Percentiles rank a stretch among this genome's conserved stretches.
These are phyloP conservation scores for Kuschelorhynchus macadamiae DNA, from an alignment of 2,888 invertebrate genomes.

Conservation along the genomic window DNA sequence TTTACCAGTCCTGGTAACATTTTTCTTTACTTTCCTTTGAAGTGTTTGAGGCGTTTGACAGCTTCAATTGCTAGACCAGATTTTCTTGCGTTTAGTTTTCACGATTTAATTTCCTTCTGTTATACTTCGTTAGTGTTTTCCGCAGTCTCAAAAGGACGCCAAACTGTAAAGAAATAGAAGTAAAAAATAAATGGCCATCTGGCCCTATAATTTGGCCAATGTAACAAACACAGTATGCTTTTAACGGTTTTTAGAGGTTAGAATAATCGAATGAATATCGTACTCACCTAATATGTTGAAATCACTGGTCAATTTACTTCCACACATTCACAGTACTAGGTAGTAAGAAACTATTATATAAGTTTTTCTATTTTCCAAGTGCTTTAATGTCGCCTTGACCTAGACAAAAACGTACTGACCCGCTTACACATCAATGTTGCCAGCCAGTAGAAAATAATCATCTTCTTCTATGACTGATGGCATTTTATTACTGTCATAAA, in stretches of 20 bases:
- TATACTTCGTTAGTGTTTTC: not conserved
- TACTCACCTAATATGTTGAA: conserved; percentile 12
- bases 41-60: not conserved
- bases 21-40: not conserved
- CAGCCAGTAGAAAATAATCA: too few relatives aligned
- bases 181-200: not conserved
- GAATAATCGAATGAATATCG: conserved; percentile 2
- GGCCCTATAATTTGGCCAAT: not conserved
- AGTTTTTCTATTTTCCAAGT: too few relatives aligned
- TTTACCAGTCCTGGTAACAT: conserved; percentile 1
- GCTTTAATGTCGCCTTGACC: too few relatives aligned
- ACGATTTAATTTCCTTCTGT: not conserved
- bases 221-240: not conserved
- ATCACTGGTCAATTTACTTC: not conserved
- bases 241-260: not conserved
- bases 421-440: too few relatives aligned
- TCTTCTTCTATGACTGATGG: too few relatives aligned
- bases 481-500: too few relatives aligned
- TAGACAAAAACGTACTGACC: too few relatives aligned
- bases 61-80: conserved; percentile 1
- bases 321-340: too few relatives aligned
- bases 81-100: not conserved
- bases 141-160: not conserved
- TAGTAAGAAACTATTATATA: too few relatives aligned
- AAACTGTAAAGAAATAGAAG: not conserved